Conservation (phyloP, 2,113 vertebrate species). For the Neogobius melanostomus region DNA sequence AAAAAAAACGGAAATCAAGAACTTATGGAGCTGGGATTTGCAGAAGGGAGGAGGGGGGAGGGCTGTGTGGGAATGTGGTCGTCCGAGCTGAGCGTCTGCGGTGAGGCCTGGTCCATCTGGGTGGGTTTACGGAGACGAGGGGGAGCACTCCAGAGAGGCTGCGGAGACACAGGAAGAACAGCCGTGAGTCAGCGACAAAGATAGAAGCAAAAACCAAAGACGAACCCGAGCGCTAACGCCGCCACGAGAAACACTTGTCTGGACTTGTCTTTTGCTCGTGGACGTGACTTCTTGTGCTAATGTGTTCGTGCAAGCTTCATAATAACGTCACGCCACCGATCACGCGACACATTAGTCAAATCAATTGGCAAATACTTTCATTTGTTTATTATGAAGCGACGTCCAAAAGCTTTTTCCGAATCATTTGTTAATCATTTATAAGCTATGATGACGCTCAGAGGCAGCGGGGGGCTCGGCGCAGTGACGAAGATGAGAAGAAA, state of each 20-base stretch:
- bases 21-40: constrained; percentile 13
- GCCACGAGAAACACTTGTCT: not conserved
- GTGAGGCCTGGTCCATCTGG: constrained; percentile 15
- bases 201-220: not conserved
- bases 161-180: constrained; percentile 25
- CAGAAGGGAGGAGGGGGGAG: constrained; percentile 6
- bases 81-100: not conserved
- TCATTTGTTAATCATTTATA: too few relatives aligned
- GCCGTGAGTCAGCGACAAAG: constrained; percentile 2
- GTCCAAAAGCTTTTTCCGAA: too few relatives aligned
- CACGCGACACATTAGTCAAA: not conserved
- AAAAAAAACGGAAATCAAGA: not conserved
- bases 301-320: too few relatives aligned
- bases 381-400: too few relatives aligned
- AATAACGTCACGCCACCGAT: too few relatives aligned
- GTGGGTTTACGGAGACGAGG: constrained; percentile 73
- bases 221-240: not conserved
- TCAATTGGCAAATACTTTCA: not conserved
- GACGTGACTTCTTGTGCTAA: too few relatives aligned
- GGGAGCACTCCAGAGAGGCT: constrained; percentile 80
- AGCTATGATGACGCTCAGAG: constrained; percentile 4
- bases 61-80: constrained; percentile 7
- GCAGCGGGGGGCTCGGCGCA: constrained; percentile 15
- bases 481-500: constrained; percentile 66
- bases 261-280: too few relatives aligned